Evolutionary conservation across 2,888 invertebrate genomes (phyloP).

Genomic region (Yponomeuta evonymella): DNA sequence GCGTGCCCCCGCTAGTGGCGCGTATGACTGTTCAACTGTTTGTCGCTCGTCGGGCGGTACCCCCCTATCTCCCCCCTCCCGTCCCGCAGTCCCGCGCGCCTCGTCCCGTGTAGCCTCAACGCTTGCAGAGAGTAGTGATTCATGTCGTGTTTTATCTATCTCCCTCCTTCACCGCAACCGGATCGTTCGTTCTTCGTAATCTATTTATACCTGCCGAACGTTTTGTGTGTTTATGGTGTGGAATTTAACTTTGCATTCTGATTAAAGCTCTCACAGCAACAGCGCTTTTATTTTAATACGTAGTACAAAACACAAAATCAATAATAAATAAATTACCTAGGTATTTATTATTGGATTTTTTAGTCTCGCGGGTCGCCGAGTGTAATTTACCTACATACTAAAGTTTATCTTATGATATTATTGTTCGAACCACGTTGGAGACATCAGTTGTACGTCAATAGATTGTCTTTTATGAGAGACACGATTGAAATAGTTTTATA

Average conservation of each 20-base stretch:
- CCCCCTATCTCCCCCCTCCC: slow-evolving; percentile 22
- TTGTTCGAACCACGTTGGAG: not conserved
- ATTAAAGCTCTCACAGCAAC: slow-evolving; percentile 24
- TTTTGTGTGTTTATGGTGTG: slow-evolving; percentile 60
- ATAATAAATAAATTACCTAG: not conserved
- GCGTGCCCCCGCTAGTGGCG: slow-evolving; percentile 44
- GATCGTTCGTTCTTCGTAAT: slow-evolving; percentile 74
- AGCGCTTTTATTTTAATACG: not conserved
- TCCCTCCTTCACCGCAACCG: slow-evolving; percentile 74
- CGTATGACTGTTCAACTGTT: slow-evolving; percentile 60
- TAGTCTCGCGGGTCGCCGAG: not conserved
- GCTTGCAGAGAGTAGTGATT: slow-evolving; percentile 70
- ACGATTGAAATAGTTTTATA: not conserved
- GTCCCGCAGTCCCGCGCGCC: slow-evolving; percentile 38
- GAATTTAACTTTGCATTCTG: slow-evolving; percentile 61
- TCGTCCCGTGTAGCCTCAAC: slow-evolving; percentile 42
- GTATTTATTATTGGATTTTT: not conserved
- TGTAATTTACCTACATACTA: not conserved
- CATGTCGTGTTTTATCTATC: slow-evolving; percentile 76
- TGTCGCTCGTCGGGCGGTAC: slow-evolving; percentile 35
- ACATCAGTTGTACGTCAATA: not conserved
- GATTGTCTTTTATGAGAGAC: not conserved
- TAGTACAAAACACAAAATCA: not conserved
- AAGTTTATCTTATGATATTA: not conserved
- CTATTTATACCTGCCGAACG: slow-evolving; percentile 65